phyloP scores from a whole-genome alignment of 1,140 invertebrate genomes.

The Scylla paramamosain region DNA sequence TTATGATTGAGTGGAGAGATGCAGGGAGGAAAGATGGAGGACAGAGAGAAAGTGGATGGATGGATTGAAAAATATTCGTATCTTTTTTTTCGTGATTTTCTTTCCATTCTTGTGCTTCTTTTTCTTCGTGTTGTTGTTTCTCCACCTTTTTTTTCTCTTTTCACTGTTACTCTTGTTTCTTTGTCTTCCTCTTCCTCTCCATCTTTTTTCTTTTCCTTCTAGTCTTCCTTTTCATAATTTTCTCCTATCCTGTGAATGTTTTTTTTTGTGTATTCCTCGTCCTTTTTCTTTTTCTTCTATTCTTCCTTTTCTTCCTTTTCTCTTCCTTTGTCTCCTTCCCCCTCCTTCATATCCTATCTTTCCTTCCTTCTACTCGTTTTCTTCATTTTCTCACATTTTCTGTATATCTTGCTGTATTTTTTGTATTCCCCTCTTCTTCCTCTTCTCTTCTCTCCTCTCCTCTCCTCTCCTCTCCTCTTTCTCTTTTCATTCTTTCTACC shows the following conservation, averaged over 20 bases:
- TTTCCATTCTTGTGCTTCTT: too few relatives aligned
- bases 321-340: not conserved
- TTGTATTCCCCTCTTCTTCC: not conserved
- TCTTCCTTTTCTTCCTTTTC: not conserved
- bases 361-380: not conserved
- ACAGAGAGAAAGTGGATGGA: too few relatives aligned
- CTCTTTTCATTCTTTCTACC: not conserved
- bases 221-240: too few relatives aligned
- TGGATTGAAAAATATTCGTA: too few relatives aligned
- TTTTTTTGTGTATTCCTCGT: not conserved
- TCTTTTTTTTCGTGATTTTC: too few relatives aligned
- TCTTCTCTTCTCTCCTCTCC: not conserved
- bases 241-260: too few relatives aligned
- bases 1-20: too few relatives aligned
- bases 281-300: not conserved
- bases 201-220: not conserved
- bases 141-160: not conserved
- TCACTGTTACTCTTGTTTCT: not conserved
- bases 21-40: too few relatives aligned
- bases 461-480: not conserved
- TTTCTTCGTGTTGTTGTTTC: not conserved
- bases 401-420: not conserved
- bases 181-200: not conserved
- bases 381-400: not conserved
- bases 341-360: not conserved